These are phyloP conservation scores for Oreonectes daqikongensis DNA, from an alignment of 2,797 vertebrate genomes.

Conservation along the genomic window DNA sequence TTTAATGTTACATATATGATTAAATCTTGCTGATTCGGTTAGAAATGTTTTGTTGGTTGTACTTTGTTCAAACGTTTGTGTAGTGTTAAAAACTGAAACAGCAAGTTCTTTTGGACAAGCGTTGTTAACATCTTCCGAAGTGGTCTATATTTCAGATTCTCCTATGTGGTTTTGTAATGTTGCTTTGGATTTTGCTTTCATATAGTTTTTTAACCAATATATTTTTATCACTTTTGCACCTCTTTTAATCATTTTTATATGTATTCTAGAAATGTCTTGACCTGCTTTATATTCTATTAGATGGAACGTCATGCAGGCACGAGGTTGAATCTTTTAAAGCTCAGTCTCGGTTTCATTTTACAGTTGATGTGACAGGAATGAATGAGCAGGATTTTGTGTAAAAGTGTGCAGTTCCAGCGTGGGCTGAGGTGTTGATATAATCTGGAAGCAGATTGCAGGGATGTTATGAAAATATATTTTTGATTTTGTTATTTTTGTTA, in stretches of 20 bases:
- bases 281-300: constrained; percentile 42
- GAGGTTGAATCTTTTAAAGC: constrained; percentile 21
- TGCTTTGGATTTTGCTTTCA: too few species aligned
- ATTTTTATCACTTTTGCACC: constrained; percentile 1
- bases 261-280: constrained; percentile 37
- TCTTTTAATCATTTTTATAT: constrained; percentile 7
- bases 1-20: too few species aligned
- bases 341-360: constrained; percentile 44
- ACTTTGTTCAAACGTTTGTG: too few species aligned
- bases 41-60: too few species aligned
- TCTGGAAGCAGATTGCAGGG: background rate
- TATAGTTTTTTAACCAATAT: background rate
- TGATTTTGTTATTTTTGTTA: background rate
- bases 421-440: background rate
- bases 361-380: constrained; percentile 36
- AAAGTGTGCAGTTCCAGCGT: background rate
- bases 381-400: background rate
- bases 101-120: too few species aligned
- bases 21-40: too few species aligned
- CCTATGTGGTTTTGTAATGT: too few species aligned
- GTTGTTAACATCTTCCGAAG: too few species aligned
- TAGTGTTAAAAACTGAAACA: too few species aligned
- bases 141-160: too few species aligned
- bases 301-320: constrained; percentile 32
- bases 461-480: constrained; percentile 9